phyloP scores from a whole-genome alignment of 2,113 vertebrate species.

The Pachycephala philippinensis region DNA sequence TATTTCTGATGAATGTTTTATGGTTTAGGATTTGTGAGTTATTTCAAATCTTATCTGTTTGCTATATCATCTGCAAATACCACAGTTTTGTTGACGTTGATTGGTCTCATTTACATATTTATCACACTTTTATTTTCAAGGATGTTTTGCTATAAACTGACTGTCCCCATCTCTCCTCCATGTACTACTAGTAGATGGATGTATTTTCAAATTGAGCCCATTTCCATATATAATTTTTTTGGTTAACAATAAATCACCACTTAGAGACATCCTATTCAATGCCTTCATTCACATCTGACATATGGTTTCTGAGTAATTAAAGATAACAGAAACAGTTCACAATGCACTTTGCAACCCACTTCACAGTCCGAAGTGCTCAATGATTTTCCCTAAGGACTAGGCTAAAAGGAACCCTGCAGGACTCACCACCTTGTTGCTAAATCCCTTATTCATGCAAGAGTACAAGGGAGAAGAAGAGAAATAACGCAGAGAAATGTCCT shows the following conservation, averaged over 20 bases:
- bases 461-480: not conserved
- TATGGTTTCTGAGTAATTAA: slow-evolving; percentile 67
- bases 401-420: not conserved
- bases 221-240: slow-evolving; percentile 59
- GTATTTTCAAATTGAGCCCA: slow-evolving; percentile 62
- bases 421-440: not conserved
- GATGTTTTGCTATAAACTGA: slow-evolving; percentile 56
- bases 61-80: slow-evolving; percentile 69
- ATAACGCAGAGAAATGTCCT: not conserved
- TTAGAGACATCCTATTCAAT: slow-evolving; percentile 32
- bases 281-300: slow-evolving; percentile 49
- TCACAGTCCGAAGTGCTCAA: not conserved
- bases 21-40: slow-evolving; percentile 68
- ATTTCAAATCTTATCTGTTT: slow-evolving; percentile 70
- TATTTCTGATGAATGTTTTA: slow-evolving; percentile 75
- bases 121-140: slow-evolving; percentile 69
- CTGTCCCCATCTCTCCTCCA: slow-evolving; percentile 45
- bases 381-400: not conserved
- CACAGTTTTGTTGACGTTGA: slow-evolving; percentile 67
- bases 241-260: slow-evolving; percentile 59
- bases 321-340: slow-evolving; percentile 57
- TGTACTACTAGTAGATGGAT: slow-evolving; percentile 30
- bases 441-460: not conserved
- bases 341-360: slow-evolving; percentile 43
- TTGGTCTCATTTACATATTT: slow-evolving; percentile 75